Evolutionary conservation across 1,140 invertebrate genomes (phyloP).

Genomic region (Heliothis virescens): DNA sequence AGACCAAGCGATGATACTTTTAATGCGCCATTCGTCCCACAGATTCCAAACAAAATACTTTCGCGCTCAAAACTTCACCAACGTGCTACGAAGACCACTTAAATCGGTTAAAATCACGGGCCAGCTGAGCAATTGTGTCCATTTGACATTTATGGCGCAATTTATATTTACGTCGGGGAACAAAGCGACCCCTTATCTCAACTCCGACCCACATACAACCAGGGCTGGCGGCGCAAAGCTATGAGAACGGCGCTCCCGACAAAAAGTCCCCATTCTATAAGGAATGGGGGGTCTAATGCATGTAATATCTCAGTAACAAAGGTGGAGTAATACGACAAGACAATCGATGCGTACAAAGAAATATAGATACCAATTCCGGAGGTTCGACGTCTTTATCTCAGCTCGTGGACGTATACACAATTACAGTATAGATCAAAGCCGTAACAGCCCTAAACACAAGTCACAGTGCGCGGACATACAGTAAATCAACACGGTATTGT

Average conservation of each 20-base stretch:
- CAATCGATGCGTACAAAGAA: conserved; percentile 5
- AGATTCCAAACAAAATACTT: conserved; percentile 39
- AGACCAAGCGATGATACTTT: conserved; percentile 32
- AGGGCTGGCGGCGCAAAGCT: conserved; percentile 39
- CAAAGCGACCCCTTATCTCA: conserved; percentile 57
- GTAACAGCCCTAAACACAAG: conserved; percentile 31
- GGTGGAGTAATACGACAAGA: conserved; percentile 31
- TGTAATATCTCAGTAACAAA: conserved; percentile 29
- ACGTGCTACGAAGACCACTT: conserved; percentile 13
- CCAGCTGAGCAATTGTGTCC: conserved; percentile 62
- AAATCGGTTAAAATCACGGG: conserved; percentile 55
- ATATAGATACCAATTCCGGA: conserved; percentile 2
- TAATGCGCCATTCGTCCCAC: conserved; percentile 29
- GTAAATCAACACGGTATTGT: conserved; percentile 47
- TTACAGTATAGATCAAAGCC: conserved; percentile 11
- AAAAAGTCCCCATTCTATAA: conserved; percentile 31
- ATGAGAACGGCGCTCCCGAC: conserved; percentile 13
- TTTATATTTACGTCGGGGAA: conserved; percentile 69
- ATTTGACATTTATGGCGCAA: conserved; percentile 71
- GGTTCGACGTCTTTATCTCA: not conserved
- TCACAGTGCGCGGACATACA: conserved; percentile 13
- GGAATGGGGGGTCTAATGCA: conserved; percentile 28
- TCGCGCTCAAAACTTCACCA: conserved; percentile 13
- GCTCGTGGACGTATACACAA: not conserved
- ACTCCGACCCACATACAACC: conserved; percentile 42